These are phyloP conservation scores for Betta splendens DNA, from an alignment of 2,797 vertebrate genomes.

Conservation along the genomic window DNA sequence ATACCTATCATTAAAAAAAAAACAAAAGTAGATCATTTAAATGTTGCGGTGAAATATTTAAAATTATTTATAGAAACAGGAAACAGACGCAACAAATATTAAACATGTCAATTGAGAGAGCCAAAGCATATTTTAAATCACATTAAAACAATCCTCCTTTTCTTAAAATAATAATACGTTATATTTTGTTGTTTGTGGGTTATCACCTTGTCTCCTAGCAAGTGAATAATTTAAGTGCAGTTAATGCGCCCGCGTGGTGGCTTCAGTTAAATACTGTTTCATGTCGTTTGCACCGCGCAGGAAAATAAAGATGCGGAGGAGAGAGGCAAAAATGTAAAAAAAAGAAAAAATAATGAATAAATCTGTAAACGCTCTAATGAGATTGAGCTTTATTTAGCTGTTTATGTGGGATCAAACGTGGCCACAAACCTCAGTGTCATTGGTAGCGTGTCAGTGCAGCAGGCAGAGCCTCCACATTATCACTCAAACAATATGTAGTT, in stretches of 20 bases:
- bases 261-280: slow-evolving; percentile 47
- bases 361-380: slow-evolving; percentile 12
- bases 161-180: slow-evolving; percentile 18
- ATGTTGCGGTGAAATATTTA: not conserved
- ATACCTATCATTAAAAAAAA: not conserved
- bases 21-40: not conserved
- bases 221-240: slow-evolving; percentile 48
- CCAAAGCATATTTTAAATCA: slow-evolving; percentile 20
- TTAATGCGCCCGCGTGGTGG: slow-evolving; percentile 35
- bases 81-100: slow-evolving; percentile 3
- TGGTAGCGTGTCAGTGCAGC: not conserved
- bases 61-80: not conserved
- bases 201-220: slow-evolving; percentile 49
- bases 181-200: slow-evolving; percentile 10
- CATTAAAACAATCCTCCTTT: slow-evolving; percentile 11
- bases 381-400: slow-evolving; percentile 13
- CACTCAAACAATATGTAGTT: no score
- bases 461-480: no score
- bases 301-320: slow-evolving; percentile 14
- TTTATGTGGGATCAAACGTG: slow-evolving; percentile 15
- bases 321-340: not conserved
- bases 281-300: slow-evolving; percentile 25
- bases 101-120: not conserved
- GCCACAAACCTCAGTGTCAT: slow-evolving; percentile 6
- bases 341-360: not conserved